Base-by-base conservation (phyloP, 2,797 vertebrate species). In the Chloroceryle amazona region DNA sequence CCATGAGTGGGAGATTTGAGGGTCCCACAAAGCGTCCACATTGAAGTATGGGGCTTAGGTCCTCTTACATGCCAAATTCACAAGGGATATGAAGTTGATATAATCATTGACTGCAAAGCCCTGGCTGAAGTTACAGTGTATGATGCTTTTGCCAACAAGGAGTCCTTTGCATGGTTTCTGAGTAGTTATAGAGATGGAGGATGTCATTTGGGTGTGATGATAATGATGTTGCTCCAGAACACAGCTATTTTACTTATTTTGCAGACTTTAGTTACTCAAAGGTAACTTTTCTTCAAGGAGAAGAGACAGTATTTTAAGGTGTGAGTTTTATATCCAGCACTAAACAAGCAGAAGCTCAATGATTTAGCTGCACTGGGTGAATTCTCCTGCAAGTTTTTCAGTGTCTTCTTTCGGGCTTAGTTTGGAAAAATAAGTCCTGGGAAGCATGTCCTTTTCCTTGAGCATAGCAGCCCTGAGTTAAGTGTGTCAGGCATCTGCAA, bases 21-120 rank as follows among this genome's bases (percentile, higher is more conserved):
- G 23, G 49, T 80, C 28, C 28, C 10, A 4, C 28, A 65, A 61
- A 85, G 14, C 7, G 67, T 26, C 3, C 17, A 22, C 3, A 4
- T 7, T 63, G 17, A 70, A 29, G 2, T n/a, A 35, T 42, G 25
- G 5, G 7, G 12, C 25, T 71, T 0, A 0, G 4, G 9, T 89
- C 13, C 22, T 73, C 60, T 67, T 91, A n/a, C 33, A n/a, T 21
- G 13, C 11, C 23, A 81, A 44, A 73, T 54, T 74, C 15, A 71
- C 26, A 42, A 29, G 37, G 14, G 28, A 35, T 63, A 60, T 19
- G 8, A 78, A 37, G 11, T 29, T 63, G 41, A 66, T 73, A 19
- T 10, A 74, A 21, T 20, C 0, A 0, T 14, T 73, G 16, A 42
- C 57, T 83, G 29, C 26, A 63, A 88, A 86, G 9, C 4, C 31